Evolutionary conservation across 2,888 invertebrate genomes (phyloP).

Genomic region (Notodonta ziczac): DNA sequence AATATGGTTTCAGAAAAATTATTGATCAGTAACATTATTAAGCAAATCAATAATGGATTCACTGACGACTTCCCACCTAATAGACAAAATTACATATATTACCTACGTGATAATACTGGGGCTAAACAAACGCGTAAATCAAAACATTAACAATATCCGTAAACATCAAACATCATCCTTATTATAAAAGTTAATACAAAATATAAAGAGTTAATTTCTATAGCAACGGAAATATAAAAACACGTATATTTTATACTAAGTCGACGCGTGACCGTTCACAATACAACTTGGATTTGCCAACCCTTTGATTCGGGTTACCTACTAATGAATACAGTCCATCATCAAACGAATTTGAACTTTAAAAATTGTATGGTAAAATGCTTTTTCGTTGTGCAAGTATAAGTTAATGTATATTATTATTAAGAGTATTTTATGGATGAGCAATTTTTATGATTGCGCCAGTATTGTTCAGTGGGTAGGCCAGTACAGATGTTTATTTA

Average conservation of each 20-base stretch:
- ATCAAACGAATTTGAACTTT: conserved; percentile 41
- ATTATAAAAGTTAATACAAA: conserved; percentile 36
- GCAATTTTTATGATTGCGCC: conserved; percentile 78
- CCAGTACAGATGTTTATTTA: conserved; percentile 52
- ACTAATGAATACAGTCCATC: conserved; percentile 67
- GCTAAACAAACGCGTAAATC: too few relatives aligned
- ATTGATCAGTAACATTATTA: too few relatives aligned
- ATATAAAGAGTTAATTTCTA: conserved; percentile 62
- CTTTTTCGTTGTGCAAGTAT: conserved; percentile 23
- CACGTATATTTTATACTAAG: conserved; percentile 70
- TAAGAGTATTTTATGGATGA: conserved; percentile 76
- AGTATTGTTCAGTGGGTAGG: conserved; percentile 53
- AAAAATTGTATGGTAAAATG: conserved; percentile 32
- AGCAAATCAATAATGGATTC: too few relatives aligned
- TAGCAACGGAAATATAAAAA: conserved; percentile 77
- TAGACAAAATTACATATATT: too few relatives aligned
- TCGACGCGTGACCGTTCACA: conserved; percentile 81
- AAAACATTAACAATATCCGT: background rate
- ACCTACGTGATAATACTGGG: too few relatives aligned
- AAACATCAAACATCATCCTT: conserved; percentile 25
- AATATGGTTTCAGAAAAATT: too few relatives aligned
- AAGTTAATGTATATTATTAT: conserved; percentile 68
- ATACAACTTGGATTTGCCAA: conserved; percentile 82
- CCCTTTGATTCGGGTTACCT: conserved; percentile 72
- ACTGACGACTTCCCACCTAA: too few relatives aligned